These are phyloP conservation scores for Cataglyphis altisquamis DNA, from an alignment of 2,888 invertebrate genomes.

Conservation along the genomic window DNA sequence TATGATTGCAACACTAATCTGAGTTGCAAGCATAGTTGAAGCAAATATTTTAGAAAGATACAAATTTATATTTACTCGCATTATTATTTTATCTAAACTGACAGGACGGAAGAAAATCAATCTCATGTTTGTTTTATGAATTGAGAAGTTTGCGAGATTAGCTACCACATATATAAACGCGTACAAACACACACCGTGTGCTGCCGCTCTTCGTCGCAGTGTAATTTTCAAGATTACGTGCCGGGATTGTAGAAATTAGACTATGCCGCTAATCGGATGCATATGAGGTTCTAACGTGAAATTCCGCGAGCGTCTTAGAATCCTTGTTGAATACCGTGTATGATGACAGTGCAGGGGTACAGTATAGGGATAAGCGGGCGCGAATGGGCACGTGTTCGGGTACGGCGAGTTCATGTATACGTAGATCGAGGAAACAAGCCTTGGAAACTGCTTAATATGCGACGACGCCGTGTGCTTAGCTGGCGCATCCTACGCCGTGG, in stretches of 20 bases:
- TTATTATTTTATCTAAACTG: neutral
- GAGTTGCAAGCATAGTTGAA: neutral
- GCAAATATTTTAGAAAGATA: neutral
- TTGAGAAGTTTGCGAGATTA: constrained; percentile 5
- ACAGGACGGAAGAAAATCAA: neutral
- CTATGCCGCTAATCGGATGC: constrained; percentile 51
- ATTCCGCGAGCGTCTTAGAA: neutral
- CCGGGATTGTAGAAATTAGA: constrained; percentile 55
- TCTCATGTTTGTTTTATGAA: neutral
- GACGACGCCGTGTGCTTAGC: constrained; percentile 78
- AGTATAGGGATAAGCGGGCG: constrained; percentile 16
- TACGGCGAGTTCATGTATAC: constrained; percentile 14
- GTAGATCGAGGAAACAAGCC: constrained; percentile 66
- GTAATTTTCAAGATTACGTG: constrained; percentile 54
- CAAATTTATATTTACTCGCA: neutral
- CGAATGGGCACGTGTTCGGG: constrained; percentile 41
- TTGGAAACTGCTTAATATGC: constrained; percentile 83
- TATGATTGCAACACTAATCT: too few species aligned
- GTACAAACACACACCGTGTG: constrained; percentile 27
- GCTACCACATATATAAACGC: constrained; percentile 2
- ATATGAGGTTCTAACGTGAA: constrained; percentile 48
- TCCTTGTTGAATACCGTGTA: neutral
- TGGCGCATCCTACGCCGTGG: constrained; percentile 88
- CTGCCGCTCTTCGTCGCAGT: constrained; percentile 10
- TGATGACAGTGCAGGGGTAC: constrained; percentile 4